Conservation (phyloP, 2,888 invertebrate genomes). For the Macropis europaea region DNA sequence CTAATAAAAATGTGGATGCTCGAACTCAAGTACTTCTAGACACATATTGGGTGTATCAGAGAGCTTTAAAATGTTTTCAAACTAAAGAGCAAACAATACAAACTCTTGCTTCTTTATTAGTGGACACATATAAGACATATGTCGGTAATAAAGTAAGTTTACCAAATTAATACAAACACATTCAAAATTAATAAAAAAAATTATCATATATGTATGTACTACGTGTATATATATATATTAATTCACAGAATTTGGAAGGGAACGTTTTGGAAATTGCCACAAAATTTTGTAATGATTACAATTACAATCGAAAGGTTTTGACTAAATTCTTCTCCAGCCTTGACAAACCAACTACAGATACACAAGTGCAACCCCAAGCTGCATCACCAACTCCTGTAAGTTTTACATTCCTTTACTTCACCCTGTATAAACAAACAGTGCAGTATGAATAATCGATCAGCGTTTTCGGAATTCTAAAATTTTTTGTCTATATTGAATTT, state of each 20-base stretch:
- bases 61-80: conserved; percentile 84
- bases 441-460: too few species aligned
- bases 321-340: conserved; percentile 24
- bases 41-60: conserved; percentile 86
- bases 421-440: too few species aligned
- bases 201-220: not conserved
- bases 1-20: conserved; percentile 70
- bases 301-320: conserved; percentile 32
- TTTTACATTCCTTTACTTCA: too few species aligned
- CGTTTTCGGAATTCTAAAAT: too few species aligned
- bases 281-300: conserved; percentile 82
- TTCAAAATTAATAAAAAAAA: not conserved
- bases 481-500: not conserved
- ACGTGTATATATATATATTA: too few species aligned
- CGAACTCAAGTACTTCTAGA: conserved; percentile 81
- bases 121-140: conserved; percentile 87
- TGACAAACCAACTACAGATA: conserved; percentile 20
- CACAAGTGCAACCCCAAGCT: conserved; percentile 48
- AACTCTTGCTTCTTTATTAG: conserved; percentile 83
- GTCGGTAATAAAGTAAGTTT: conserved; percentile 82
- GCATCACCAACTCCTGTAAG: conserved; percentile 66
- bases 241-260: conserved; percentile 81
- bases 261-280: conserved; percentile 86
- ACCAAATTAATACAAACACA: not conserved
- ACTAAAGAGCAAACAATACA: conserved; percentile 81